phyloP scores from a whole-genome alignment of 2,888 invertebrate species.

The Choristoneura rosaceana region DNA sequence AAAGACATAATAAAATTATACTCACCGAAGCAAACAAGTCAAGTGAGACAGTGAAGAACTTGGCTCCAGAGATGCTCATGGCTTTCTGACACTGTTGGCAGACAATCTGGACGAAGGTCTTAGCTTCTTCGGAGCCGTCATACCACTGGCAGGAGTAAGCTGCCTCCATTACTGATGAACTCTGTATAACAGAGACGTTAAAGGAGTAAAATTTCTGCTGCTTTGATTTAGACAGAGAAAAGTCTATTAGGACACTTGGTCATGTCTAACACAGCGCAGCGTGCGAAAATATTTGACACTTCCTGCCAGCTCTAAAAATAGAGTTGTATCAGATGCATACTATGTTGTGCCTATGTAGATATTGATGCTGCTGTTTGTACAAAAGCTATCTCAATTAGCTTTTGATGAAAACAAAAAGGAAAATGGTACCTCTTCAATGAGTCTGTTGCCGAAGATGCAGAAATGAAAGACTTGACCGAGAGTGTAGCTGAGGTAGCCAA shows the following conservation, averaged over 20 bases:
- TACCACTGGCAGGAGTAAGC: slow-evolving; percentile 97
- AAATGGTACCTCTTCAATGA: slow-evolving; percentile 91
- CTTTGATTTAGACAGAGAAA: neutral
- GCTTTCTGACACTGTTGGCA: slow-evolving; percentile 96
- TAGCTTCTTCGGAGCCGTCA: slow-evolving; percentile 95
- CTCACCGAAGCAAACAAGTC: slow-evolving; percentile 95
- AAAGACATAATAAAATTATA: slow-evolving; percentile 44
- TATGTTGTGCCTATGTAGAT: no score
- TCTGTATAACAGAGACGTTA: slow-evolving; percentile 78
- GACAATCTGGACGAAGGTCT: slow-evolving; percentile 95
- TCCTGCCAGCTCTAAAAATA: no score
- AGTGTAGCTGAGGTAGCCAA: slow-evolving; percentile 92
- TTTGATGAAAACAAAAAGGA: neutral
- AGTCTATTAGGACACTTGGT: no score
- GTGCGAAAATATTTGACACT: no score
- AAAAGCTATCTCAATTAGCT: no score
- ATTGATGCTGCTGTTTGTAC: no score
- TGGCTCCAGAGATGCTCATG: slow-evolving; percentile 95
- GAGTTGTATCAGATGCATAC: no score
- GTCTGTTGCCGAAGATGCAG: slow-evolving; percentile 93
- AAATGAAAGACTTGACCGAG: slow-evolving; percentile 94
- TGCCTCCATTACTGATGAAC: slow-evolving; percentile 96
- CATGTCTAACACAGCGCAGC: no score
- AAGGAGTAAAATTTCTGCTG: neutral
- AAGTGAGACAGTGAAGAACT: slow-evolving; percentile 94